Base-by-base conservation (phyloP, 2,888 invertebrate species). In the Campoplex capitator region DNA sequence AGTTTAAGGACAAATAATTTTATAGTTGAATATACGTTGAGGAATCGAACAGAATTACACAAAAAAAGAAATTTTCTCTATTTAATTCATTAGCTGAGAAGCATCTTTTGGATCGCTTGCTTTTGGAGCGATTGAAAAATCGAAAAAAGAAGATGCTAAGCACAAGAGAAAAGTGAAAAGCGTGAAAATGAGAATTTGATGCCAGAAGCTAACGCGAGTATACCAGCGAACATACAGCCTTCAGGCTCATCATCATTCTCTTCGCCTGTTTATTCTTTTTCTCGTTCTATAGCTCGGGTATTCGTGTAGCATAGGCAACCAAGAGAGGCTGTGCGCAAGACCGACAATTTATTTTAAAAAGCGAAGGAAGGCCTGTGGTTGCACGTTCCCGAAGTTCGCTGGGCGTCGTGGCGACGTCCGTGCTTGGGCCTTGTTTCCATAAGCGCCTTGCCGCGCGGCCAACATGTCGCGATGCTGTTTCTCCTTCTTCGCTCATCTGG, bases 341-440 rank as follows among this genome's bases (percentile, higher is more conserved):
- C 89, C 87, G 89, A 90, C 91, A 91, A 93, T 92, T 92, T 93
- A 91, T 92, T 90, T 89, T 89, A 91, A 92, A 91, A 92, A 83
- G 77, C 83, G 83, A 90, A 89, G 84, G 84, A 87, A 86, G 78
- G 83, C 82, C 84, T 83, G 81, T 68, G 56, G 54, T 56, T 76
- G 42, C 62, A 75, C 79, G 84, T 88, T 85, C 76, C 87, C 84
- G 68, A 86, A 87, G 86, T 83, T 86, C 83, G 86, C 83, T 75
- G 87, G 87, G 84, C 84, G 87, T 87, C 84, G 84, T 75, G 78
- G 74, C 84, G 84, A 84, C 87, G 82, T 83, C 84, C 82, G 82
- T 82, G 83, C 70, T 80, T 77, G 82, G 82, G 82, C 84, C 81
- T 84, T 68, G 68, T 81, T 81, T 84, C 77, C 77, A 76, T 77